Percentiles rank a stretch among this genome's conserved stretches.
These are phyloP conservation scores for Eretmochelys imbricata DNA, from an alignment of 2,113 vertebrate species.

Conservation along the genomic window DNA sequence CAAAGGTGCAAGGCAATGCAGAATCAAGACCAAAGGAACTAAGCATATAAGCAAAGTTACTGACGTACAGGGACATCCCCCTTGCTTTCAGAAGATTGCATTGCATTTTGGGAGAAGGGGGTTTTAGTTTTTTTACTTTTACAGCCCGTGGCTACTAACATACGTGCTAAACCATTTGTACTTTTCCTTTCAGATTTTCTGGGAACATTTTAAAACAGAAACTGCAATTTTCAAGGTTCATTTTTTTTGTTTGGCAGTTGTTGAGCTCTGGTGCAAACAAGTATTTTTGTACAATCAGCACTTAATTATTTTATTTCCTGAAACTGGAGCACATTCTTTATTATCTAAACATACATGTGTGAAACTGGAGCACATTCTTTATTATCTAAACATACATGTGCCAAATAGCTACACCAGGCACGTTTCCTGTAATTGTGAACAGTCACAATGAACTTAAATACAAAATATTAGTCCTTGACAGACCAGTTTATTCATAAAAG, in stretches of 20 bases:
- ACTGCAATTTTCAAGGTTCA: fast-evolving
- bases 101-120: background rate
- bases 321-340: background rate
- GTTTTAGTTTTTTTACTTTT: background rate
- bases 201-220: background rate
- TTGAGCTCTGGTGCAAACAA: background rate
- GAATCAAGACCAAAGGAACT: background rate
- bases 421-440: background rate
- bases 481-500: background rate
- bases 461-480: background rate
- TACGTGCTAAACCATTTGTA: background rate
- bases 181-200: background rate
- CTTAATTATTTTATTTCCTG: background rate
- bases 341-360: background rate
- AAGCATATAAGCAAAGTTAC: background rate
- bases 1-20: background rate
- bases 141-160: background rate
- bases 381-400: background rate
- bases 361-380: background rate
- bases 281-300: background rate
- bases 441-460: background rate
- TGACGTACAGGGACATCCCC: background rate
- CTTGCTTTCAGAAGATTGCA: background rate
- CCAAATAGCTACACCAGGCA: fast-evolving
- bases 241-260: background rate